Evolutionary conservation across 1,140 invertebrate species (phyloP), one percentile per base, ranked within the genome.

Genomic region (Drosophila baimaii): DNA sequence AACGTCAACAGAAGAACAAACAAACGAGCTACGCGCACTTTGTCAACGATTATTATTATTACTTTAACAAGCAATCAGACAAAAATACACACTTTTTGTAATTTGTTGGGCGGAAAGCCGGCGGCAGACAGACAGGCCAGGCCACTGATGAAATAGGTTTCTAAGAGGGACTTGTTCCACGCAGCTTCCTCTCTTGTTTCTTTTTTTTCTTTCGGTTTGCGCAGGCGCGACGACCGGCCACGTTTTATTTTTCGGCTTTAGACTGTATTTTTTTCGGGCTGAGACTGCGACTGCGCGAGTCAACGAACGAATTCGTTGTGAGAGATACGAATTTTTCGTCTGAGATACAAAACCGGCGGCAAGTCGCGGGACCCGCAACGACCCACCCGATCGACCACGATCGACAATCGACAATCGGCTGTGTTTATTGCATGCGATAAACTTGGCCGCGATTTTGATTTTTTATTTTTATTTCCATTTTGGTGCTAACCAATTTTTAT

Each of bases 291-390:
- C 54, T 56, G 79, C 71, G 68, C 90, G 71, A 91, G 78, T 79
- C 83, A 90, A 91, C 90, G 90, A 89, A 85, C 90, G 90, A 77
- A 80, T 83, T 89, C 79, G 90, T 91, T 89, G 85, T 91, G 86
- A 84, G 86, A 84, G 71, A 74, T 58, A 62, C 54, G 41, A 52
- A 55, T 43, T 33, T 59, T 41, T 59, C 46, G 37, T 51, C n/a
- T 46, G 43, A 58, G 51, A 33, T 8, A 19, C 66, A 27, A 72
- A 71, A 39, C 68, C 65, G 66, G 51, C 65, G 66, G 51, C 65
- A 71, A 46, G n/a, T n/a, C 46, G 43, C 13, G 62, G 43, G 43
- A 31, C 65, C 49, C 65, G 25, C 27, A 17, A 21, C 39, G 39
- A 33, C 23, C 39, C 69, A 33, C 23, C 39, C 69, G 70, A 73